phyloP scores from a whole-genome alignment of 2,797 vertebrate genomes.

The Microchirus variegatus region DNA sequence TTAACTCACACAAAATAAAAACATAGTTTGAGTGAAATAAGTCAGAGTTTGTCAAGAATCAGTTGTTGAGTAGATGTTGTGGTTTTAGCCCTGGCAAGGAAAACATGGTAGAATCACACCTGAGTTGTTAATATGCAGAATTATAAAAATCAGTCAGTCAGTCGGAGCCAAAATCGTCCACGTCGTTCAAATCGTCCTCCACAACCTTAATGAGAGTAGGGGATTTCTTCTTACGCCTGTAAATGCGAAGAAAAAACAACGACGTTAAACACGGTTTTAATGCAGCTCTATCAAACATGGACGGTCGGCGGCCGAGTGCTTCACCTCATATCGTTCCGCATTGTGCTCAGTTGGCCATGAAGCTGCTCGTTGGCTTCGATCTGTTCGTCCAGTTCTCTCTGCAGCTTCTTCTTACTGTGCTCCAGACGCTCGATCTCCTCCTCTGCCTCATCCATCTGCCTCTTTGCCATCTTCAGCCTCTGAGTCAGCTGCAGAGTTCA shows the following conservation, averaged over 20 bases:
- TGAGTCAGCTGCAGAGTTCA: conserved; percentile 86
- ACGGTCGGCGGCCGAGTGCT: not conserved
- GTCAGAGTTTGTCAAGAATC: conserved; percentile 13
- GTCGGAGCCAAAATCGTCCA: conserved; percentile 84
- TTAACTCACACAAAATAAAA: conserved; percentile 44
- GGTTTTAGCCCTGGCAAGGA: conserved; percentile 46
- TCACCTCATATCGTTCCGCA: conserved; percentile 90
- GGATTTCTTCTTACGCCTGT: conserved; percentile 88
- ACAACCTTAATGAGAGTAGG: conserved; percentile 76
- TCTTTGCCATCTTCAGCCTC: conserved; percentile 93
- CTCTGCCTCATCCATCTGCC: conserved; percentile 95
- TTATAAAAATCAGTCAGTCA: conserved; percentile 59
- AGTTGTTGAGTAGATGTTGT: conserved; percentile 34
- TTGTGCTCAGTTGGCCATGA: conserved; percentile 85
- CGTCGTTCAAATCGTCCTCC: conserved; percentile 77
- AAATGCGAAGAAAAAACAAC: not conserved
- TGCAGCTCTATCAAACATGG: not conserved
- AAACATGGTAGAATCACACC: conserved; percentile 46
- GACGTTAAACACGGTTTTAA: not conserved
- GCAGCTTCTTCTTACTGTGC: conserved; percentile 92
- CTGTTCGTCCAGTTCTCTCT: conserved; percentile 96
- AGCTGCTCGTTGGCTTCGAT: conserved; percentile 91
- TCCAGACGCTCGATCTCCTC: conserved; percentile 96
- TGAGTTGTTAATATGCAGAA: conserved; percentile 58
- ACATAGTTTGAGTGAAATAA: conserved; percentile 19